Conservation (phyloP, 2,797 vertebrate genomes). For the Balearica regulorum region DNA sequence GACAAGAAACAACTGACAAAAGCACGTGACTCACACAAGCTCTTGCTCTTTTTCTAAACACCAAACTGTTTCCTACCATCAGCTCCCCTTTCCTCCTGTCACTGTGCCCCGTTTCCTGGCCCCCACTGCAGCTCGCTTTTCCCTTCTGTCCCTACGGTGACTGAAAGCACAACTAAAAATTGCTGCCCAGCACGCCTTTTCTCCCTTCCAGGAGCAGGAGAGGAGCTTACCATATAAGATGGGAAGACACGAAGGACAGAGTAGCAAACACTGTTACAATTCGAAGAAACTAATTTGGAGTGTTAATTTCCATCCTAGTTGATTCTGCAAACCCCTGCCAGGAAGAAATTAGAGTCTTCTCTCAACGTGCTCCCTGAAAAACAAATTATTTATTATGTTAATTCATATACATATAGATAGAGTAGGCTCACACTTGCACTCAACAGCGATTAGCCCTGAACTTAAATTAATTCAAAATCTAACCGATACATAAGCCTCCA, state of each 20-base stretch:
- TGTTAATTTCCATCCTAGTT: neutral
- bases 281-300: neutral
- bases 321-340: neutral
- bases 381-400: neutral
- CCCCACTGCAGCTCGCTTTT: neutral
- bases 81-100: neutral
- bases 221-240: neutral
- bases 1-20: neutral
- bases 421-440: neutral
- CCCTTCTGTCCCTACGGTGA: neutral
- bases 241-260: neutral
- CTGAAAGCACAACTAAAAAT: neutral
- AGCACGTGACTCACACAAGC: neutral
- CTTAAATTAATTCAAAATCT: neutral
- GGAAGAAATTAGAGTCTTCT: neutral
- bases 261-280: neutral
- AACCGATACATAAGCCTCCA: neutral
- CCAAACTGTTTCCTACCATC: neutral
- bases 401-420: neutral
- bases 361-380: neutral
- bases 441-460: neutral
- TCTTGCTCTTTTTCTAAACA: neutral
- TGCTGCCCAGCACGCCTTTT: neutral
- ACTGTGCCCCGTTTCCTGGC: fast-evolving
- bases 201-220: neutral